phyloP scores from a whole-genome alignment of 2,113 vertebrate species.

The Gnathonemus longibarbis region DNA sequence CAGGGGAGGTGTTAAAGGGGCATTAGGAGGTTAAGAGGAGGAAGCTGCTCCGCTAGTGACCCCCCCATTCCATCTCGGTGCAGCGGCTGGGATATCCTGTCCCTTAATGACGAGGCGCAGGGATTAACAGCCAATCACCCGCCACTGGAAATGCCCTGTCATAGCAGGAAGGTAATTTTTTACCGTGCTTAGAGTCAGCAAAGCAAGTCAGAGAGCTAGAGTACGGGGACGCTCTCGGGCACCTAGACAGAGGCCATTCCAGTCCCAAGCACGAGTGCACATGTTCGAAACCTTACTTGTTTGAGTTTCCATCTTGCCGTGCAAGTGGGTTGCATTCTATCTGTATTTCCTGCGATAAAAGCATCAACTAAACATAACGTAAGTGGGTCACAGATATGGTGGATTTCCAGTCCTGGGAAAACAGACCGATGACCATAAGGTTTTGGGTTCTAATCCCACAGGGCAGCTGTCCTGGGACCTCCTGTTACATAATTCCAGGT shows the following conservation, averaged over 20 bases:
- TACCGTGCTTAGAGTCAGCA: not conserved
- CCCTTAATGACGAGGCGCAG: not conserved
- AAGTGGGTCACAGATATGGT: not conserved
- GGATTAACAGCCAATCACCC: not conserved
- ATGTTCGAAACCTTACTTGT: not conserved
- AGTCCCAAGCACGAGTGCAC: not conserved
- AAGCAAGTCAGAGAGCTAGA: not conserved
- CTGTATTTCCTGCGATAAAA: not conserved
- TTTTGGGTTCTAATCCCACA: not conserved
- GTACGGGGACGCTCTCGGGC: not conserved
- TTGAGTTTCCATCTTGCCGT: not conserved
- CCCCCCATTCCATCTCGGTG: not conserved
- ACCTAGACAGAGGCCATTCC: not conserved
- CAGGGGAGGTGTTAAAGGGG: constrained; percentile 4
- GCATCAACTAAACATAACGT: not conserved
- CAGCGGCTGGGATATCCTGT: not conserved
- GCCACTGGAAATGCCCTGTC: not conserved
- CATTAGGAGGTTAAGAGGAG: constrained; percentile 22
- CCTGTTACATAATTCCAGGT: not conserved
- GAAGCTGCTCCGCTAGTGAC: not conserved
- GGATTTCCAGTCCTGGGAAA: not conserved
- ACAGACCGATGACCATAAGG: not conserved
- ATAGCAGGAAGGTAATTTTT: not conserved
- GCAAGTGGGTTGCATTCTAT: not conserved
- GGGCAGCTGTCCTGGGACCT: not conserved